These are phyloP conservation scores for Erebia epiphron DNA, from an alignment of 2,888 invertebrate genomes.

Conservation along the genomic window DNA sequence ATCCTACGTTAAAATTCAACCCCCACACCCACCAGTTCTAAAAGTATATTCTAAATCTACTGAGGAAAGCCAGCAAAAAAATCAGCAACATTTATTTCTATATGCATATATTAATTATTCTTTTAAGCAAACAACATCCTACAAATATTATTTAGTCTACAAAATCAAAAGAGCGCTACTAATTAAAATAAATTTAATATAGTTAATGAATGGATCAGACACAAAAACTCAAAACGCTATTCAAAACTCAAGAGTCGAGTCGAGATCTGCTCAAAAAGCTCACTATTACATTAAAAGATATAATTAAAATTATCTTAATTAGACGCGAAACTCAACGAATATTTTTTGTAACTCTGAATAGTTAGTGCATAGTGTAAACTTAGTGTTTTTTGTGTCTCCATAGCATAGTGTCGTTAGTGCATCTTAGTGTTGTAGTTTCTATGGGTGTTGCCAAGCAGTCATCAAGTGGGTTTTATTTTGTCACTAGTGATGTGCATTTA, in stretches of 20 bases:
- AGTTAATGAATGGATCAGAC: slow-evolving; percentile 19
- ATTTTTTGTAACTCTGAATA: slow-evolving; percentile 29
- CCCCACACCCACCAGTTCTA: too few species aligned
- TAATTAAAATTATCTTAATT: slow-evolving; percentile 39
- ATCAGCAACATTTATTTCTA: slow-evolving; percentile 37
- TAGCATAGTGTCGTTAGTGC: neutral
- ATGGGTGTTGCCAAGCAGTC: slow-evolving; percentile 62
- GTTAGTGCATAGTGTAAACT: neutral
- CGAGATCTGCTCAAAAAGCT: slow-evolving; percentile 7
- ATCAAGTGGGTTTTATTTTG: slow-evolving; percentile 77
- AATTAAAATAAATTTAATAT: slow-evolving; percentile 23
- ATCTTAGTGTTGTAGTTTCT: slow-evolving; percentile 45
- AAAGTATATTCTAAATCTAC: too few species aligned
- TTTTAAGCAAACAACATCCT: neutral
- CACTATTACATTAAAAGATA: slow-evolving; percentile 27
- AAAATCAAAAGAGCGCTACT: slow-evolving; percentile 21
- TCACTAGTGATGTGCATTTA: slow-evolving; percentile 55
- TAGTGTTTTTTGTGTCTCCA: slow-evolving; percentile 10
- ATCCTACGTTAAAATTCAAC: too few species aligned
- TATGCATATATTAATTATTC: too few species aligned
- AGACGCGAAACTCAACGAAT: slow-evolving; percentile 35
- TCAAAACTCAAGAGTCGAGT: slow-evolving; percentile 17
- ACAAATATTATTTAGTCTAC: neutral
- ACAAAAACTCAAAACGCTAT: slow-evolving; percentile 15
- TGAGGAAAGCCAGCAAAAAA: neutral